Evolutionary conservation across 1,140 invertebrate species (phyloP), one percentile per base, ranked within the genome.

Genomic region (Ditylenchus dipsaci): DNA sequence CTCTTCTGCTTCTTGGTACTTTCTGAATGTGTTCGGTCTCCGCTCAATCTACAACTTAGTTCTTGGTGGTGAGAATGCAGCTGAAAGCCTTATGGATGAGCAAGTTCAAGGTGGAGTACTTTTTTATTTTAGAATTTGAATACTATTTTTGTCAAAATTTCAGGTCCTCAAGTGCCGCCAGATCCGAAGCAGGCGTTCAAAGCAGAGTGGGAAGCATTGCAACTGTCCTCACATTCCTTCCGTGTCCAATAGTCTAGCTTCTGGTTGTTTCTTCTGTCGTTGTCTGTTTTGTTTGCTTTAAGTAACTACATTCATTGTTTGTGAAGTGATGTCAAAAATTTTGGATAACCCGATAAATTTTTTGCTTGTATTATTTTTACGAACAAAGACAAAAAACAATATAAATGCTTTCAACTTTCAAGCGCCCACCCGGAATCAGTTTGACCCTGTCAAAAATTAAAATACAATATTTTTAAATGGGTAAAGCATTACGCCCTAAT

Each of bases 1-100:
- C 0, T 97, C 95, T 0, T 97, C 94, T 0, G 95, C 94, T 5
- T 98, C 95, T 0, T 99, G 96, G 96, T 99, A 99, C 86, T 98
- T 99, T 83, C 88, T 99, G 0, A 99, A 99, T 85, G 93, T 99
- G 0, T 99, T 99, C 87, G 96, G 96, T 58, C 86, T 99, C 23
- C 87, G 96, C 59, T 96, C 93, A 68, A 97, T 99, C 83, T 99
- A 99, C 83, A 91, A 92, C 1, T 86, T 99, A 23, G 95, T 99
- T 17, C 87, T 99, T 19, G 96, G 96, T 57, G 94, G 97, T 86
- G 97, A 97, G 84, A 99, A 98, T 88, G 91, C 69, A 15, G 78
- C 81, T 23, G 80, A 80, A 58, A 63, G 73, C 29, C 65, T 67
- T 23, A 82, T 80, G 70, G 75, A 76, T 19, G 77, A 76, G 64